These are phyloP conservation scores for Anoplius nigerrimus DNA, from an alignment of 2,888 invertebrate genomes.

Conservation along the genomic window DNA sequence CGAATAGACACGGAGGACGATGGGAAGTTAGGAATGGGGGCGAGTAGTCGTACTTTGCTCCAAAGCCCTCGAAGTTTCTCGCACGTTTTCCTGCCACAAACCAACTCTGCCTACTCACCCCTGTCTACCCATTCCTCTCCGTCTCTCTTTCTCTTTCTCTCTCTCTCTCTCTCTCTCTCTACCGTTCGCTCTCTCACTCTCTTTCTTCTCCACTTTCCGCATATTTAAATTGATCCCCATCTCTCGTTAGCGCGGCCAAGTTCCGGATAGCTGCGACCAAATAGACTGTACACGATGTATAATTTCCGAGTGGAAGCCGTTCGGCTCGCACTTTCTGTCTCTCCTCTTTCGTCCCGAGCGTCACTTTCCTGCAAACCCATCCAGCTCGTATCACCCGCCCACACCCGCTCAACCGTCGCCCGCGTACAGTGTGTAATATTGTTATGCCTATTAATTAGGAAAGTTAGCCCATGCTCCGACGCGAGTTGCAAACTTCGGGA, in stretches of 20 bases:
- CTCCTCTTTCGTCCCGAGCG: slow-evolving; percentile 6
- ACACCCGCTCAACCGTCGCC: too few species aligned
- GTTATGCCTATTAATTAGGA: slow-evolving; percentile 43
- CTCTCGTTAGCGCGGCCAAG: neutral
- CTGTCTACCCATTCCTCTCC: too few species aligned
- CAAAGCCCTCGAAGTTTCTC: too few species aligned
- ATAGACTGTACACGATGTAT: slow-evolving; percentile 20
- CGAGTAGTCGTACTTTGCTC: too few species aligned
- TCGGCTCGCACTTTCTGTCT: slow-evolving; percentile 3
- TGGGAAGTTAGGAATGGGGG: too few species aligned
- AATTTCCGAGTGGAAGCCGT: slow-evolving; percentile 24
- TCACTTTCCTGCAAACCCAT: slow-evolving; percentile 1
- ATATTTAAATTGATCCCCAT: slow-evolving; percentile 2
- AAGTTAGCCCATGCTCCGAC: slow-evolving; percentile 22
- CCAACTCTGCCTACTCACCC: too few species aligned
- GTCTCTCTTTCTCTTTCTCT: too few species aligned
- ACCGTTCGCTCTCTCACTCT: too few species aligned
- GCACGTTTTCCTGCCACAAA: too few species aligned
- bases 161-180: too few species aligned
- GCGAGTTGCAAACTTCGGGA: slow-evolving; percentile 26
- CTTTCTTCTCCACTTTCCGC: too few species aligned
- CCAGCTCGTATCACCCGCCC: slow-evolving; percentile 1
- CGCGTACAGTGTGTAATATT: slow-evolving; percentile 21
- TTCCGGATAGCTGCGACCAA: slow-evolving; percentile 1
- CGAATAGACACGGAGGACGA: too few species aligned